Evolutionary conservation across 1,140 invertebrate genomes (phyloP), one percentile per base, ranked within the genome.

Genomic region (Metaphire vulgaris): DNA sequence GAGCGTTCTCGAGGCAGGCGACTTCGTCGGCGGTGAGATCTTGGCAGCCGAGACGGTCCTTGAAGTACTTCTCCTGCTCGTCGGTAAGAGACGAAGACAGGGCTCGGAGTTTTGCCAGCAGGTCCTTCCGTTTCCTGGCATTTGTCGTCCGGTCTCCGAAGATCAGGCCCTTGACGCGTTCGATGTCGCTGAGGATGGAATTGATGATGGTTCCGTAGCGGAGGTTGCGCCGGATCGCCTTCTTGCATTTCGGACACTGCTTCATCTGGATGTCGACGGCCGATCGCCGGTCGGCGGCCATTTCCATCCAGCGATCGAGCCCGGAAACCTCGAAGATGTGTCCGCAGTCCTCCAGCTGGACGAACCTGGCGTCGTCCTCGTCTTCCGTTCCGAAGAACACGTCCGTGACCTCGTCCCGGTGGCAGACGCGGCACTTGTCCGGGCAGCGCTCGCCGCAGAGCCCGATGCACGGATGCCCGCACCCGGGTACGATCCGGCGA

Each of bases 371-470:
- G 79, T 84, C 83, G 30, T 71, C 68, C 64, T 85, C 85, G 74
- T 87, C 84, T 80, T 87, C 86, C 16, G 73, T 77, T 1, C 86
- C 86, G 79, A 87, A 87, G 68, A 91, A 87, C 76, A 92, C 88
- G 28, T 85, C 87, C 31, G 84, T 84, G 0, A 90, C 80, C 89
- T 79, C 86, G 28, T 89, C 86, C 29, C 82, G 80, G 77, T 89
- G 77, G 76, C 87, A 88, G 15, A 81, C 76, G 21, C 82, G 78
- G 80, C 87, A 88, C 21, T 82, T 84, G 1, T 76, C 78, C 80
- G 84, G 89, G 83, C 87, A 83, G 86, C 88, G 82, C 89, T 92
- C 91, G 16, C 90, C 90, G 85, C 91, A 91, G 29, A 86, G 31
- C 2, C 78, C 88, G 33, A 87, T 83, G 81, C 92, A 92, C 33